Conservation (phyloP, 2,113 vertebrate species). For the Acanthochromis polyacanthus region DNA sequence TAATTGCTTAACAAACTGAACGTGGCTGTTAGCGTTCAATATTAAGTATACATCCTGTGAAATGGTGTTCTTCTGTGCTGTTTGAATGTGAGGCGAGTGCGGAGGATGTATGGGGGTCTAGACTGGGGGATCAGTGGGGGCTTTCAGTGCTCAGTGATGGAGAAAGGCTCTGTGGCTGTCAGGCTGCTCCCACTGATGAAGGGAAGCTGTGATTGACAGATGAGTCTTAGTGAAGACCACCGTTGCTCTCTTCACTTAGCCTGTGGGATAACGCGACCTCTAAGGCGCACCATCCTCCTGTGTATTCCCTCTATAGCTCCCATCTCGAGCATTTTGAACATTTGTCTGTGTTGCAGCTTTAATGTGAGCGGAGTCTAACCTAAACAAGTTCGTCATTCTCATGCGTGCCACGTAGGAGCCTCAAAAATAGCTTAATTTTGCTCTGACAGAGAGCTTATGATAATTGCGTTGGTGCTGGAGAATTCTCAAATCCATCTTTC, state of each 20-base stretch:
- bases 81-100: conserved; percentile 32
- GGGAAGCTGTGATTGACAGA: conserved; percentile 71
- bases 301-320: conserved; percentile 25
- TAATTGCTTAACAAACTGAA: conserved; percentile 51
- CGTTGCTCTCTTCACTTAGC: conserved; percentile 45
- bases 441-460: conserved; percentile 68
- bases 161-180: conserved; percentile 72
- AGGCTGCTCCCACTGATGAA: conserved; percentile 61
- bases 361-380: conserved; percentile 12
- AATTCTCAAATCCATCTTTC: conserved; percentile 63
- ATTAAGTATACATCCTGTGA: conserved; percentile 23
- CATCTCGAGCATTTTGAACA: neutral
- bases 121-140: conserved; percentile 70
- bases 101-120: conserved; percentile 56
- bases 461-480: conserved; percentile 68
- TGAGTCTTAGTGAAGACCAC: conserved; percentile 44
- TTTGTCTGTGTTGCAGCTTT: neutral
- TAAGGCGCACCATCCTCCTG: conserved; percentile 41
- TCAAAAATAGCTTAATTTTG: conserved; percentile 63
- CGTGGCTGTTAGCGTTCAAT: conserved; percentile 19
- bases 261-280: conserved; percentile 29
- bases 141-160: conserved; percentile 74
- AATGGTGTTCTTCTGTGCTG: conserved; percentile 33
- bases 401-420: conserved; percentile 18
- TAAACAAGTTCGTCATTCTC: conserved; percentile 31